Evolutionary conservation across 2,888 invertebrate genomes (phyloP).

Genomic region (Brachylomia viminalis): DNA sequence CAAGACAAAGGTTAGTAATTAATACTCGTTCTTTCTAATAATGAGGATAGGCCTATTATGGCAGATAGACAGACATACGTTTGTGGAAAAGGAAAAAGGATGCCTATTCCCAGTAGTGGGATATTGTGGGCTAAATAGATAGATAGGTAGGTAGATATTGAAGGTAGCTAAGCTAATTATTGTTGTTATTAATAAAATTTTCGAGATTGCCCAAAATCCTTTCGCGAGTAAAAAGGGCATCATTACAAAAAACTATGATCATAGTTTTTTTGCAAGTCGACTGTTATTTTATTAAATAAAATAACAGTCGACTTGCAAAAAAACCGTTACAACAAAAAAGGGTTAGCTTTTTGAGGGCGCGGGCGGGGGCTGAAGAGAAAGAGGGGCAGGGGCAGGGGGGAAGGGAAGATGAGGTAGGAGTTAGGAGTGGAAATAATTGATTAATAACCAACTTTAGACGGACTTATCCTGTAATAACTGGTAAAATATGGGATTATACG

Average conservation of each 20-base stretch:
- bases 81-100: neutral
- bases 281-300: too few species aligned
- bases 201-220: neutral
- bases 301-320: neutral
- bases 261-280: too few species aligned
- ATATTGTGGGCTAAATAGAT: neutral
- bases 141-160: neutral
- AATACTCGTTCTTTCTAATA: neutral
- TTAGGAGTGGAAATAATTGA: too few species aligned
- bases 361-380: neutral
- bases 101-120: neutral
- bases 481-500: too few species aligned
- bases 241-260: too few species aligned
- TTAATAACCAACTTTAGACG: too few species aligned
- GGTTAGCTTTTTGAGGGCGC: neutral
- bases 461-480: too few species aligned
- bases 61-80: neutral
- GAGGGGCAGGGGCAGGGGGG: neutral
- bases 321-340: neutral
- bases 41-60: neutral
- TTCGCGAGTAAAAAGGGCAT: neutral
- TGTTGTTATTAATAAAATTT: too few species aligned
- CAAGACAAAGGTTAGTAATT: neutral
- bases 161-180: too few species aligned
- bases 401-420: neutral